Evolutionary conservation across 2,113 vertebrate species (phyloP).

Genomic region (Anhinga anhinga): DNA sequence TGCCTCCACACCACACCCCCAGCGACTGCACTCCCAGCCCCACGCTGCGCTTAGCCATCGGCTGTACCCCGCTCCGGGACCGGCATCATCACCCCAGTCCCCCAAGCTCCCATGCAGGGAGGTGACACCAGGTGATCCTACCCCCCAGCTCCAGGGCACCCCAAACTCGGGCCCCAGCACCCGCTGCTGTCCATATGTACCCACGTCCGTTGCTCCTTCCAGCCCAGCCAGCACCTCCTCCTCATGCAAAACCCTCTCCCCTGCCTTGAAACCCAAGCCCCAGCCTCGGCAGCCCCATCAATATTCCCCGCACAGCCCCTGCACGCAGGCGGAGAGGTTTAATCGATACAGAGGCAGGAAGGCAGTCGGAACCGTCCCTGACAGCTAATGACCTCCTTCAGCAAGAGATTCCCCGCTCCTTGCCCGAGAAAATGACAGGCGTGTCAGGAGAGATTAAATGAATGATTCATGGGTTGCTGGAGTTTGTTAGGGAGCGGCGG

Average conservation of each 20-base stretch:
- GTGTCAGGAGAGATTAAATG: conserved; percentile 75
- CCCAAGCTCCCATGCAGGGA: not conserved
- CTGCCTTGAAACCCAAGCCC: not conserved
- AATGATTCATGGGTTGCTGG: conserved; percentile 73
- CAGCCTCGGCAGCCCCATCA: conserved; percentile 47
- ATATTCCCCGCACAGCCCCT: conserved; percentile 47
- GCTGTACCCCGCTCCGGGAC: not conserved
- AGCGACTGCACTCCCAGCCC: not conserved
- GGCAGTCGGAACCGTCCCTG: conserved; percentile 69
- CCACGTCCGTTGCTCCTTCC: not conserved
- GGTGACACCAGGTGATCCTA: not conserved
- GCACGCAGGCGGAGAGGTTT: conserved; percentile 26
- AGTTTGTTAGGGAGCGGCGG: conserved; percentile 49
- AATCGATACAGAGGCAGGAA: conserved; percentile 72
- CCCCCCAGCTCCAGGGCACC: not conserved
- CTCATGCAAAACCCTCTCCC: not conserved
- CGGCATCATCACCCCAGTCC: not conserved
- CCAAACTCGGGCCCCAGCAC: not conserved
- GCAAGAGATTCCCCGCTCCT: conserved; percentile 69
- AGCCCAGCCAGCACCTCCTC: not conserved
- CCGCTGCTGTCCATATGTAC: not conserved
- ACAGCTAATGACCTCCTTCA: conserved; percentile 75
- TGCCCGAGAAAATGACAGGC: conserved; percentile 71
- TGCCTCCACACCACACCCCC: accelerated
- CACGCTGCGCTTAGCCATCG: accelerated